These are phyloP conservation scores for Grus americana DNA, from an alignment of 2,113 vertebrate species.

Conservation along the genomic window DNA sequence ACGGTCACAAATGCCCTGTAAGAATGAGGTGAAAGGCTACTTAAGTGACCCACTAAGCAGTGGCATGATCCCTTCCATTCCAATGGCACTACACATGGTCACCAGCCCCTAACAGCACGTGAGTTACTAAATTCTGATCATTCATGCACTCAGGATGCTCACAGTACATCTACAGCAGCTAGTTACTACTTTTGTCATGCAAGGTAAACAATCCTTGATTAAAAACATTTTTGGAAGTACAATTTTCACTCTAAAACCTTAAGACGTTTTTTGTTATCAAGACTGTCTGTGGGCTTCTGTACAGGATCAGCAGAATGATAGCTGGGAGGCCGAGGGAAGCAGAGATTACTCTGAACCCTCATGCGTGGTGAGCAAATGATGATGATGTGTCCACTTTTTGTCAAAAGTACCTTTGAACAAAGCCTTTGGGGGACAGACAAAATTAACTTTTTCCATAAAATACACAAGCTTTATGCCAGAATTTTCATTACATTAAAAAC, in stretches of 20 bases:
- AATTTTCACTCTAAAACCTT: not conserved
- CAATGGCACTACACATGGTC: not conserved
- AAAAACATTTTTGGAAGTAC: not conserved
- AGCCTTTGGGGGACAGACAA: not conserved
- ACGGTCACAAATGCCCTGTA: not conserved
- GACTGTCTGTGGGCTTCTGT: not conserved
- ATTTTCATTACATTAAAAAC: not conserved
- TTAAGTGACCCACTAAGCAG: not conserved
- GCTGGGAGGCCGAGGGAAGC: not conserved
- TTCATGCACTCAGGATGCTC: not conserved
- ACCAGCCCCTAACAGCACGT: not conserved
- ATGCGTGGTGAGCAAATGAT: fast-evolving
- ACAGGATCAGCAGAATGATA: not conserved
- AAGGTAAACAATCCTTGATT: not conserved
- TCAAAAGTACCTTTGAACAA: not conserved
- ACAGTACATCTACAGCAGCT: not conserved
- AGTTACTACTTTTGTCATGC: not conserved
- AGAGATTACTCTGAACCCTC: not conserved
- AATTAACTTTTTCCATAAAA: not conserved
- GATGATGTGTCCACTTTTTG: not conserved
- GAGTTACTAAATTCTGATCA: not conserved
- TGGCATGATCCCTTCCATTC: not conserved
- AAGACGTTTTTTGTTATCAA: not conserved
- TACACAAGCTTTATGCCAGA: not conserved
- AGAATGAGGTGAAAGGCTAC: not conserved